Conservation (phyloP, 2,797 vertebrate genomes). For the Tiaroga cobitis region DNA sequence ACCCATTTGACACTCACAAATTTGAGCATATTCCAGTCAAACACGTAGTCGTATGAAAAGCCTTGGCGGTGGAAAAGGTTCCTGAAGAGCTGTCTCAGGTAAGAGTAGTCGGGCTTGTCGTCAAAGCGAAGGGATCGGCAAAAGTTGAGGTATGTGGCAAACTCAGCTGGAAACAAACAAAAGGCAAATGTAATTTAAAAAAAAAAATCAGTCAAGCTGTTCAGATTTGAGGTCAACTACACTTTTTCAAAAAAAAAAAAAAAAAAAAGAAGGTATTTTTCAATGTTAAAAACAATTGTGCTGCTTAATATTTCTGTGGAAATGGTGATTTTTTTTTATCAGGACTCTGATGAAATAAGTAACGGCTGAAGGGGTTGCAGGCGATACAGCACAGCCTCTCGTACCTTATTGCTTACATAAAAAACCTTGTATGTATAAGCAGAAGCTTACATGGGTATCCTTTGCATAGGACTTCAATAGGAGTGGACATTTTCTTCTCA, state of each 20-base stretch:
- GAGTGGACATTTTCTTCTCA: slow-evolving; percentile 93
- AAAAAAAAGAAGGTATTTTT: too few species aligned
- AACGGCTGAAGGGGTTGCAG: too few species aligned
- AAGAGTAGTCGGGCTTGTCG: slow-evolving; percentile 97
- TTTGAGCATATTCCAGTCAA: slow-evolving; percentile 99
- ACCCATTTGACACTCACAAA: slow-evolving; percentile 85
- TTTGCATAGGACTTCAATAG: slow-evolving; percentile 90
- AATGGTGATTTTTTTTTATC: neutral
- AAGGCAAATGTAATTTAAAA: neutral
- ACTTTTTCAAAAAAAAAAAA: too few species aligned
- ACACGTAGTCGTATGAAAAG: slow-evolving; percentile 98
- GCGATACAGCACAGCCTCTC: too few species aligned
- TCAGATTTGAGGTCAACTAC: neutral
- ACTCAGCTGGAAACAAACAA: slow-evolving; percentile 84
- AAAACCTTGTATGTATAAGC: neutral
- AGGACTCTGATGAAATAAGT: neutral
- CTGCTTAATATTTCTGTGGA: neutral
- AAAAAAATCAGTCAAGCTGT: neutral
- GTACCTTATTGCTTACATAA: too few species aligned
- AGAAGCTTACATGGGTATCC: slow-evolving; percentile 87
- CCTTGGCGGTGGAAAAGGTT: slow-evolving; percentile 97
- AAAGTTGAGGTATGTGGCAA: slow-evolving; percentile 98
- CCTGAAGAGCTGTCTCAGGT: slow-evolving; percentile 94
- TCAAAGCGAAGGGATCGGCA: slow-evolving; percentile 97
- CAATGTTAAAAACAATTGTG: neutral